A percentile compares a stretch with the other conserved stretches of the same genome.
phyloP scores from a whole-genome alignment of 2,888 invertebrate genomes.

The Carpatolechia fugitivella region DNA sequence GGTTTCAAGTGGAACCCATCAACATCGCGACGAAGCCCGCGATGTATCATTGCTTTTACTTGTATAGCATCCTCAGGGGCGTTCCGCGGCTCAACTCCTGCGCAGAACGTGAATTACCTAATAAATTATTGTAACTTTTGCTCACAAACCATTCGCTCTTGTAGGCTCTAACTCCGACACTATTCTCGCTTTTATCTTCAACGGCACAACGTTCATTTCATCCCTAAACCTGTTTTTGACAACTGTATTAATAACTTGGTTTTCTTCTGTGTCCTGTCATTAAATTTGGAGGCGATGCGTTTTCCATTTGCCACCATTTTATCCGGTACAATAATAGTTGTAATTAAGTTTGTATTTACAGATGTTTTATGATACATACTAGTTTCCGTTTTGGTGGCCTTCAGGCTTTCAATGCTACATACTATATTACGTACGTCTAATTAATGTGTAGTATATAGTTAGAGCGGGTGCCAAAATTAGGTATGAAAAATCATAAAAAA shows the following conservation, averaged over 20 bases:
- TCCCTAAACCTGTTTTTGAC: background rate
- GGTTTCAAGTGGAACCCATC: conserved; percentile 38
- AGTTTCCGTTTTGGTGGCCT: background rate
- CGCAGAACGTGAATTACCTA: conserved; percentile 50
- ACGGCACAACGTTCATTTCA: background rate
- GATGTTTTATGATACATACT: background rate
- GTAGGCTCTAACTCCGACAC: background rate
- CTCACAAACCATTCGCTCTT: conserved; percentile 4
- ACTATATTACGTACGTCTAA: too few relatives aligned
- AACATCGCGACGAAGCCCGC: conserved; percentile 53
- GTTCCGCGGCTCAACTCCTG: conserved; percentile 56
- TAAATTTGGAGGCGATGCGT: conserved; percentile 63
- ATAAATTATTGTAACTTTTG: conserved; percentile 43
- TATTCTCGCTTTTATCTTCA: conserved; percentile 11
- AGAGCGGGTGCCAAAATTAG: too few relatives aligned
- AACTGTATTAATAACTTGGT: conserved; percentile 22
- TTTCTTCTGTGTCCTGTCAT: conserved; percentile 56
- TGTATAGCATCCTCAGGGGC: conserved; percentile 64
- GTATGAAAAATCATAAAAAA: too few relatives aligned
- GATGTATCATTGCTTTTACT: conserved; percentile 71
- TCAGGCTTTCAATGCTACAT: background rate
- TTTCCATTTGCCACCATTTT: conserved; percentile 53
- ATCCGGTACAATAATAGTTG: background rate
- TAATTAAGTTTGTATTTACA: conserved; percentile 4
- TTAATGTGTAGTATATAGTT: too few relatives aligned